Evolutionary conservation across 2,797 vertebrate species (phyloP).

Genomic region (Scyliorhinus canicula): DNA sequence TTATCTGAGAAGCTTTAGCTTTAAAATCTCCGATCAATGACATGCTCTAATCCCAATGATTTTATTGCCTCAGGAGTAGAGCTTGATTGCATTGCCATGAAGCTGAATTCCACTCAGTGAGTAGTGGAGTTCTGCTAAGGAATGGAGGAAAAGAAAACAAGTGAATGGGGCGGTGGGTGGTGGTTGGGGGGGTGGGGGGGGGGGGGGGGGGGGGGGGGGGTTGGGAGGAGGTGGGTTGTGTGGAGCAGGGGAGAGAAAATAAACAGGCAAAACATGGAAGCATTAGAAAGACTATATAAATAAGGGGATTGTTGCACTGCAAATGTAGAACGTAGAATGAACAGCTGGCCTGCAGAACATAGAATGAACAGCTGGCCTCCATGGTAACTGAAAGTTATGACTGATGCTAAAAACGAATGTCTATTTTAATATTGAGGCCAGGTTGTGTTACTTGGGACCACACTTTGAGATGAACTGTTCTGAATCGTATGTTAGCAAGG

Average conservation of each 20-base stretch:
- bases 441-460: not conserved
- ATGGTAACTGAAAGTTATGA: constrained; percentile 15
- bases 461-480: not conserved
- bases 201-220: too few species aligned
- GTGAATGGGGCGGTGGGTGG: not conserved
- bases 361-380: constrained; percentile 27
- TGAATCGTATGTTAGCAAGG: not conserved
- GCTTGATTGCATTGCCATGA: not conserved
- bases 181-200: too few species aligned
- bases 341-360: too few species aligned
- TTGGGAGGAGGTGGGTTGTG: too few species aligned
- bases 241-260: not conserved
- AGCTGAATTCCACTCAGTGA: not conserved
- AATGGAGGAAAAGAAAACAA: not conserved
- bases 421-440: not conserved
- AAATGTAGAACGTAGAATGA: not conserved
- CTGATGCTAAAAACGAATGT: not conserved
- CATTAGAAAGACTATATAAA: not conserved
- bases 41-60: not conserved
- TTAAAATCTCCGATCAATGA: not conserved
- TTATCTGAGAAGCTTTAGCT: not conserved
- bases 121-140: not conserved
- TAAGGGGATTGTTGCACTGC: not conserved
- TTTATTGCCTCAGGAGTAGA: not conserved
- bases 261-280: not conserved